Evolutionary conservation across 2,113 vertebrate species (phyloP), one percentile per base, ranked within the genome.

Genomic region (Haplotaxodon microlepis): DNA sequence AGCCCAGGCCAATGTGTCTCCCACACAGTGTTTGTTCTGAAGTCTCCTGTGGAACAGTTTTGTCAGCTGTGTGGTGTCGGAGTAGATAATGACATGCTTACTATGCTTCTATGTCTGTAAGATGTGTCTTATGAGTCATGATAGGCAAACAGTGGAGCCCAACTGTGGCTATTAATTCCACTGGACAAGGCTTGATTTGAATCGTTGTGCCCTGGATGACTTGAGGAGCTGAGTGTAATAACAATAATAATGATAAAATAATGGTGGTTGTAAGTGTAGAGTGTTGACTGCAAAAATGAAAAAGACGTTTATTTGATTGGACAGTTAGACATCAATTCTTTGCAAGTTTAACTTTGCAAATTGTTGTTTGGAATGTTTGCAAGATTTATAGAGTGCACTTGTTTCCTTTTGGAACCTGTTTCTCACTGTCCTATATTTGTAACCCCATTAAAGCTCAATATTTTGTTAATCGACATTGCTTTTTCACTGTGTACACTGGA

Each of bases 81-180:
- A 93, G 90, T 81, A 86, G 88, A 71, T 89, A 93, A 93, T 93
- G 89, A 88, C 93, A 91, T 88, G 88, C 91, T 93, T 89, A 89
- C 87, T 89, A 88, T 78, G 27, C 27, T 31, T 51, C 45, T 6
- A 31, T 31, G 45, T 51, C 24, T 78, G 16, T 50, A 51, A 91
- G 86, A 88, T 86, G 85, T 85, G 81, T 86, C 84, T 56, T 89
- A 89, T 94, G 89, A 92, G 79, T 94, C 91, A 90, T 88, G 90
- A 88, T 84, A 84, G 89, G 69, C 76, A 86, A 90, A 93, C 88
- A 87, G 4, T 66, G 78, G 76, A 91, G 73, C 88, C 73, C 80
- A 88, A 61, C 83, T 8, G 40, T 51, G 81, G 42, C 78, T 88
- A 82, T 92, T 90, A 79, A 89, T 86, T 93, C 85, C 81, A 82